These are phyloP conservation scores for Coecobrya sp. DNA, from an alignment of 2,888 invertebrate species.

Conservation along the genomic window DNA sequence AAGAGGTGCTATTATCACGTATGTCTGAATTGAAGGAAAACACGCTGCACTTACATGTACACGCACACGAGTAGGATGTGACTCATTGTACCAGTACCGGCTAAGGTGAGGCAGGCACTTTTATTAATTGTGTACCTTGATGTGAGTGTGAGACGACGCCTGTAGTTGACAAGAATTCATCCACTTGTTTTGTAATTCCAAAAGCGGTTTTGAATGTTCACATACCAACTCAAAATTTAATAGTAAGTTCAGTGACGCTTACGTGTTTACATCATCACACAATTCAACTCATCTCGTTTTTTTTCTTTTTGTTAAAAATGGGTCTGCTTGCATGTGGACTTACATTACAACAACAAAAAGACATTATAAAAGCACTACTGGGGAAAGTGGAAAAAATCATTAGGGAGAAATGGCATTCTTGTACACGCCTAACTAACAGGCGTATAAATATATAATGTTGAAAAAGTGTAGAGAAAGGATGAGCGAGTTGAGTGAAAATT, in stretches of 20 bases:
- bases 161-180: not conserved
- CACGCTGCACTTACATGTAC: not conserved
- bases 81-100: not conserved
- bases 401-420: constrained; percentile 36
- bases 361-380: constrained; percentile 6
- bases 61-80: too few relatives aligned
- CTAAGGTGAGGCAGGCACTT: not conserved
- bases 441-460: constrained; percentile 44
- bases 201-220: not conserved
- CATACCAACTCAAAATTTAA: not conserved
- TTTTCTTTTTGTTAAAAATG: not conserved
- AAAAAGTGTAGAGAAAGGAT: constrained; percentile 27
- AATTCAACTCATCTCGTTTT: not conserved
- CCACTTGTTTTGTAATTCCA: not conserved
- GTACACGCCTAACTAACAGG: constrained; percentile 1
- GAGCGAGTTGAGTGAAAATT: constrained; percentile 25
- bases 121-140: not conserved
- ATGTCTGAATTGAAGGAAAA: not conserved
- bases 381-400: constrained; percentile 65
- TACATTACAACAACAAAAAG: constrained; percentile 55
- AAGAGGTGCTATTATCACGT: not conserved
- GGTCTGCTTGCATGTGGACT: constrained; percentile 66
- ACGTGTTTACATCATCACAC: not conserved
- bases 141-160: not conserved
- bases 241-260: not conserved